These are phyloP conservation scores for Nematostella vectensis DNA, from an alignment of 92 coral and sea anemone species.

Conservation along the genomic window DNA sequence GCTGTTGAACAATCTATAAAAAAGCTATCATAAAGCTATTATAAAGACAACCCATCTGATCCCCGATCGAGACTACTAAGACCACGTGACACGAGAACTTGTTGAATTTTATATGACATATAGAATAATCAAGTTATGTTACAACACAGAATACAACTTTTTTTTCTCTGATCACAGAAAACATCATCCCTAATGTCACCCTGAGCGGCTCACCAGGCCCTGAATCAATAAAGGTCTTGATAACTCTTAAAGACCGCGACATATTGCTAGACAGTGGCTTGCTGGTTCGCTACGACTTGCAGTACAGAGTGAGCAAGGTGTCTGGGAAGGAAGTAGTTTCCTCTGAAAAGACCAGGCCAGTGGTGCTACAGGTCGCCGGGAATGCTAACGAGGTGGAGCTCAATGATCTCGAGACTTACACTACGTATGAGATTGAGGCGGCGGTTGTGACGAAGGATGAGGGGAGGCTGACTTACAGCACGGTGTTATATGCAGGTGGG, in stretches of 20 bases:
- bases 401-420: slow-evolving; percentile 12
- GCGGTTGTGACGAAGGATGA: slow-evolving; percentile 11
- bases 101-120: too few species aligned
- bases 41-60: too few species aligned
- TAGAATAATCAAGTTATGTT: too few species aligned
- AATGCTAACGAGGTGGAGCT: slow-evolving; percentile 1
- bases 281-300: slow-evolving; percentile 9
- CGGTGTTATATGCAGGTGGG: slow-evolving; percentile 35
- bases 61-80: too few species aligned
- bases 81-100: too few species aligned
- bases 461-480: slow-evolving; percentile 25
- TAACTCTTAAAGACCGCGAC: slow-evolving; percentile 4
- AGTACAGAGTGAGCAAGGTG: slow-evolving; percentile 15
- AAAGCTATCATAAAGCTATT: too few species aligned
- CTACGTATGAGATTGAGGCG: slow-evolving; percentile 31
- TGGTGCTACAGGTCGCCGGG: not conserved
- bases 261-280: slow-evolving; percentile 6
- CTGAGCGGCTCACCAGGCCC: slow-evolving; percentile 2
- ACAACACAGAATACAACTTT: not conserved
- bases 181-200: slow-evolving; percentile 11
- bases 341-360: not conserved
- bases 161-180: slow-evolving; percentile 1
- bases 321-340: slow-evolving; percentile 7
- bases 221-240: not conserved
- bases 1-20: too few species aligned